Percentiles rank a stretch among this genome's conserved stretches.
These are phyloP conservation scores for Eupithecia centaureata DNA, from an alignment of 2,888 invertebrate genomes.

Conservation along the genomic window DNA sequence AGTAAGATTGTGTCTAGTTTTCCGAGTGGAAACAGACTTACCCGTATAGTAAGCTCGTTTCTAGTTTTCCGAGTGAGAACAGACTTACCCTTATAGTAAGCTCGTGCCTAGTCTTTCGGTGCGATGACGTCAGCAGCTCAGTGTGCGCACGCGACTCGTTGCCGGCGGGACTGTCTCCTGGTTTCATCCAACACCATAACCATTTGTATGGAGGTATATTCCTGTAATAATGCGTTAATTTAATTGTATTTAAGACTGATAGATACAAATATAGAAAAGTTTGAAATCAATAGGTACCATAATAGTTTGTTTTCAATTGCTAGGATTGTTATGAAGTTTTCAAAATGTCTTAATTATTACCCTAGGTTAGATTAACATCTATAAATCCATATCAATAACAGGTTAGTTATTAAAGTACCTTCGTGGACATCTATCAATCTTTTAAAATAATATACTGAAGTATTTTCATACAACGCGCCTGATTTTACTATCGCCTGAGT, in stretches of 20 bases:
- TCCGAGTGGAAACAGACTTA: no score
- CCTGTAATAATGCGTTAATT: conserved; percentile 57
- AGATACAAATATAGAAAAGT: no score
- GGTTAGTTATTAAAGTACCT: background rate
- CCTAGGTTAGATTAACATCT: no score
- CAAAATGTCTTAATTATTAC: no score
- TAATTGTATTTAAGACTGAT: no score
- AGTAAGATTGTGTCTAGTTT: no score
- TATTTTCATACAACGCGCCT: conserved; percentile 16
- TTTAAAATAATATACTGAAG: background rate
- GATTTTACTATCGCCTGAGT: conserved; percentile 27
- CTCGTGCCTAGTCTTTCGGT: conserved; percentile 71
- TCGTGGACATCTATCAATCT: background rate
- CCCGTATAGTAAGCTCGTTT: no score
- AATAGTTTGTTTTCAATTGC: no score
- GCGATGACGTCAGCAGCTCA: conserved; percentile 81
- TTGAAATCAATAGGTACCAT: no score
- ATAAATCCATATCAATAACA: background rate
- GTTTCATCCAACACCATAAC: conserved; percentile 84
- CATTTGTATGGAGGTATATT: conserved; percentile 88
- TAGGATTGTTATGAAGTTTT: no score
- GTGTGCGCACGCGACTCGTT: conserved; percentile 80
- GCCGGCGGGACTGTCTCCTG: conserved; percentile 64
- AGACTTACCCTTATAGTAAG: conserved; percentile 68
- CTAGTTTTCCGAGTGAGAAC: conserved; percentile 58